Conservation (phyloP, 2,797 vertebrate species). For the Bucorvus abyssinicus region DNA sequence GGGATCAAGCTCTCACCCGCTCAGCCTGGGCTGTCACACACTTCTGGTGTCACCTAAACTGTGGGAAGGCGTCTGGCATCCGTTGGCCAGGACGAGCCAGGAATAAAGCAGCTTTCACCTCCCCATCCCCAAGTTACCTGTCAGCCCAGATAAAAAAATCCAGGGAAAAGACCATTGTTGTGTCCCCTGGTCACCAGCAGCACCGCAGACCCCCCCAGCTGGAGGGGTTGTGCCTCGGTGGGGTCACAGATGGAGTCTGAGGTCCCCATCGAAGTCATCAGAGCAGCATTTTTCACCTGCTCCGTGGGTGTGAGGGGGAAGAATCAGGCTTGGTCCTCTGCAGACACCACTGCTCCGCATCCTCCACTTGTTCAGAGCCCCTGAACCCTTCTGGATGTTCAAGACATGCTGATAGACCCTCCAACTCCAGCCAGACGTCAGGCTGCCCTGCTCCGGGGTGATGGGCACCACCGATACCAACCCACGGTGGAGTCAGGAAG, state of each 20-base stretch:
- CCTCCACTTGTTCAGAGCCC: neutral
- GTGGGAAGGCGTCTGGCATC: neutral
- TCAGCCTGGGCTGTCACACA: neutral
- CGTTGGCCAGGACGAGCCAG: neutral
- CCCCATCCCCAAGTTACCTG: neutral
- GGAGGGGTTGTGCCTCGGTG: accelerated
- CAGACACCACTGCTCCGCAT: neutral
- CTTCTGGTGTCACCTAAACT: neutral
- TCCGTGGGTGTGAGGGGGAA: accelerated
- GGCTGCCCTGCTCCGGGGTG: neutral
- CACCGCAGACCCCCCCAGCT: neutral
- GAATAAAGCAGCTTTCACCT: neutral
- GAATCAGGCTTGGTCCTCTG: neutral
- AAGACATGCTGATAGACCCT: accelerated
- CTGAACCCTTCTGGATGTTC: accelerated
- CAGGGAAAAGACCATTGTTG: accelerated
- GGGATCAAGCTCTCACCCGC: neutral
- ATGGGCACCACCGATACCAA: neutral
- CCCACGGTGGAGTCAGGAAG: neutral
- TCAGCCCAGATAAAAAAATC: neutral
- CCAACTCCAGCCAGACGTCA: accelerated
- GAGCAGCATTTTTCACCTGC: neutral
- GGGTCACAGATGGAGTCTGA: neutral
- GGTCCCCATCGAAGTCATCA: neutral
- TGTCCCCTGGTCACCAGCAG: accelerated